Percentiles rank a stretch among this genome's conserved stretches.
These are phyloP conservation scores for Saccostrea cuccullata DNA, from an alignment of 1,140 invertebrate genomes.

Conservation along the genomic window DNA sequence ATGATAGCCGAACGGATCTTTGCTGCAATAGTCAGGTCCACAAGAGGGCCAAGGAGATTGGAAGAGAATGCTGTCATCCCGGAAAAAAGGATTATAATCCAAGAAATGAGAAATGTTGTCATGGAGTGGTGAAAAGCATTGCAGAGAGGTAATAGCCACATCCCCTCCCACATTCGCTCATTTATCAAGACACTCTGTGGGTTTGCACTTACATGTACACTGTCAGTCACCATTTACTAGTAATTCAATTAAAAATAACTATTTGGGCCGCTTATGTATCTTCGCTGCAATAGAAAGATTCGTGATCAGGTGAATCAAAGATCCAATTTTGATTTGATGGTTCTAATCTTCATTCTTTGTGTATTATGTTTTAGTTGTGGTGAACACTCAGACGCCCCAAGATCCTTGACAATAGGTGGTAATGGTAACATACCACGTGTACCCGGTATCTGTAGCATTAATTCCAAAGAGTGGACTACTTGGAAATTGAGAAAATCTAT, in stretches of 20 bases:
- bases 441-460: neutral
- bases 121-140: neutral
- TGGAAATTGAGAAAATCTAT: neutral
- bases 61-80: neutral
- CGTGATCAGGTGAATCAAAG: too few species aligned
- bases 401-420: neutral
- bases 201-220: neutral
- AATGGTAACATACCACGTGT: neutral
- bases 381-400: too few species aligned
- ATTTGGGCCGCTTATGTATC: too few species aligned
- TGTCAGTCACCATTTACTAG: neutral
- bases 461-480: neutral
- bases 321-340: too few species aligned
- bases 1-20: neutral
- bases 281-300: too few species aligned
- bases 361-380: too few species aligned
- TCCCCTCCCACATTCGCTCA: neutral
- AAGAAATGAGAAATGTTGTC: neutral
- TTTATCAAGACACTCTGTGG: neutral
- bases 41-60: neutral
- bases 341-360: too few species aligned
- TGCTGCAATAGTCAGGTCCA: slow-evolving; percentile 3
- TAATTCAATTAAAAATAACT: neutral
- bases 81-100: neutral
- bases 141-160: neutral